Evolutionary conservation across 2,888 invertebrate genomes (phyloP), one percentile per base, ranked within the genome.

Genomic region (Callimorpha dominula): DNA sequence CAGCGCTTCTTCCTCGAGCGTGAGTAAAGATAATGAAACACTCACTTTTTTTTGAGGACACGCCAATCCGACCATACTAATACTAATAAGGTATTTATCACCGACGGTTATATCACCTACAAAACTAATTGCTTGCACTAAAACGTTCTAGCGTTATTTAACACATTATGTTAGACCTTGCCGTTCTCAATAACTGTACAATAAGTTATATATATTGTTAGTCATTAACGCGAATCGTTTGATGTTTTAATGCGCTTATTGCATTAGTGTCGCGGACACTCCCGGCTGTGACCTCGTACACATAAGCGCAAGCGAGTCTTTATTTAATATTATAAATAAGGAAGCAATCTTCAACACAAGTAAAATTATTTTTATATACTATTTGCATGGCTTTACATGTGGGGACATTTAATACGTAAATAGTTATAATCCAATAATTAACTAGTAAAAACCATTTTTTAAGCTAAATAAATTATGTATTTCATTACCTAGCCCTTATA

Each of bases 191-290:
- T 49, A 60, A 60, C 31, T 20, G 17, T 17, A 49, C 60, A 49
- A 46, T 68, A 60, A 57, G n/a, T 60, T 49, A 60, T 49, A 31
- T 42, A 31, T 31, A 8, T 43, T 40, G 46, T 69, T 40, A 72
- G 72, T 72, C 81, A 65, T 67, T 60, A 71, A 64, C 63, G 68
- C 66, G 67, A 72, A 70, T 65, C 70, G 66, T 54, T 73, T 83
- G 62, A 69, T 69, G 68, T 69, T 62, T 62, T 50, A 73, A 78
- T 76, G 81, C 65, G 79, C 68, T 78, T 74, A 81, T 74, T 74
- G 76, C 81, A 75, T 81, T 81, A 81, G 72, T 42, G 42, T 57
- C 31, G 68, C 6, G 31, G 11, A 49, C 17, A 49, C 31, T 9
- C 31, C 15, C 31, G 17, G 15, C 42, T 31, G 11, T 17, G 60